These are phyloP conservation scores for Heterodera schachtii DNA, from an alignment of 1,140 invertebrate genomes.

Conservation along the genomic window DNA sequence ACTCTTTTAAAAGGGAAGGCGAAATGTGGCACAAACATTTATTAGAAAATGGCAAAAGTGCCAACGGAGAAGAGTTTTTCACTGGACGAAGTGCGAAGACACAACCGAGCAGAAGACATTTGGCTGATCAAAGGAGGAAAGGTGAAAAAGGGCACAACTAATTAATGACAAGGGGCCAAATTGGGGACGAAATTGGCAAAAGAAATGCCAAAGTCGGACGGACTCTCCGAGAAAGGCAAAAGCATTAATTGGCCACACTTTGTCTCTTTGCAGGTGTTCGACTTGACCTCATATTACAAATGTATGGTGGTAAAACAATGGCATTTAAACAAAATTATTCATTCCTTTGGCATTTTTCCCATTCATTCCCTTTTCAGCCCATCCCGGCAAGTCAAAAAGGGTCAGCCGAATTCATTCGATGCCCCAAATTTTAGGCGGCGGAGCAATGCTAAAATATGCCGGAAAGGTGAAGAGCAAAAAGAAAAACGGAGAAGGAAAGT, in stretches of 20 bases:
- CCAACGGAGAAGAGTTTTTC: slow-evolving; percentile 12
- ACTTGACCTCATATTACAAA: slow-evolving; percentile 27
- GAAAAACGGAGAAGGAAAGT: neutral
- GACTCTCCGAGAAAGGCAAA: too few relatives aligned
- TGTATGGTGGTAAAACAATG: neutral
- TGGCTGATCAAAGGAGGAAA: slow-evolving; percentile 26
- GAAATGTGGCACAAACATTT: neutral
- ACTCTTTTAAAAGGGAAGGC: too few relatives aligned
- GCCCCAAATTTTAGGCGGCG: slow-evolving; percentile 3
- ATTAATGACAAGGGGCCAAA: neutral
- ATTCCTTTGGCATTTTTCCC: neutral
- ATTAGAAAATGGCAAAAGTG: neutral
- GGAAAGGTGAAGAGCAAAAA: slow-evolving; percentile 18
- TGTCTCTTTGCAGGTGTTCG: slow-evolving; percentile 12
- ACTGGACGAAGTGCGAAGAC: slow-evolving; percentile 16
- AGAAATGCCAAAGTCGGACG: neutral
- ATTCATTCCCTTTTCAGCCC: slow-evolving; percentile 19
- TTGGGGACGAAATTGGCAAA: neutral
- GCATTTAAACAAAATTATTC: too few relatives aligned
- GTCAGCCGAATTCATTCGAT: neutral
- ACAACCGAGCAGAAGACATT: slow-evolving; percentile 25
- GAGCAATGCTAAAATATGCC: slow-evolving; percentile 33
- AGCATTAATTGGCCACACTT: neutral
- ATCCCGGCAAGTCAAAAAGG: slow-evolving; percentile 12
- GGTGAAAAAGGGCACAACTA: neutral